Evolutionary conservation across 2,888 invertebrate species (phyloP).

Genomic region (Synergus itoensis): DNA sequence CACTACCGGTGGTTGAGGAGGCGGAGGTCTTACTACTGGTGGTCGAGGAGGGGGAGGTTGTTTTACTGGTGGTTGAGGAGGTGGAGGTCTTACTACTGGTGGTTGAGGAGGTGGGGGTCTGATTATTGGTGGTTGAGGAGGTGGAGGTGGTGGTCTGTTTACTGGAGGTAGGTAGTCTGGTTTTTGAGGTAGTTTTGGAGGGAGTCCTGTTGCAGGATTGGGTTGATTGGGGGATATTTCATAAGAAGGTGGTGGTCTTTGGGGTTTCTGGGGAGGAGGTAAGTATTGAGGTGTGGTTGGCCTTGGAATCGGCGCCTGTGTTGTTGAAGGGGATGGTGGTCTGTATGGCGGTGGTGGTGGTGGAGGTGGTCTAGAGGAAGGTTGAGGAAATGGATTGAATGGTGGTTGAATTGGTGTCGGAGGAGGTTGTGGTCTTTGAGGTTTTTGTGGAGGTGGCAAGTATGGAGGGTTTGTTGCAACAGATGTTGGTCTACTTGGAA

Average conservation of each 20-base stretch:
- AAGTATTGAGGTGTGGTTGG: slow-evolving; percentile 48
- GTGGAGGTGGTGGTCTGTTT: slow-evolving; percentile 42
- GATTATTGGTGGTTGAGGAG: slow-evolving; percentile 48
- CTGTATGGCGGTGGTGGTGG: slow-evolving; percentile 48
- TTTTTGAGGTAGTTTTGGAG: slow-evolving; percentile 7
- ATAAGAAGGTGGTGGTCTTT: slow-evolving; percentile 37
- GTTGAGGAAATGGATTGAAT: not conserved
- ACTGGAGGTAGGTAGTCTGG: not conserved
- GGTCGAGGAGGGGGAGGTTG: slow-evolving; percentile 43
- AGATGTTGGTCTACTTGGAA: not conserved
- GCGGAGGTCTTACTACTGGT: slow-evolving; percentile 23
- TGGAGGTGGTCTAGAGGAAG: slow-evolving; percentile 32
- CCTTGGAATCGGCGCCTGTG: too few relatives aligned
- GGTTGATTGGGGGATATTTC: slow-evolving; percentile 42
- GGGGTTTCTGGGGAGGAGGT: slow-evolving; percentile 41
- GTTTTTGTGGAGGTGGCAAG: slow-evolving; percentile 51
- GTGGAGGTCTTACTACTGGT: slow-evolving; percentile 25
- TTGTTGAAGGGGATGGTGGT: slow-evolving; percentile 7
- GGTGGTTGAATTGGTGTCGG: slow-evolving; percentile 20
- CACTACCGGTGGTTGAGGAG: slow-evolving; percentile 9
- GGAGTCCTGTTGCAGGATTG: slow-evolving; percentile 32
- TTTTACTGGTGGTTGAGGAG: slow-evolving; percentile 29
- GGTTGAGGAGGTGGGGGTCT: slow-evolving; percentile 44
- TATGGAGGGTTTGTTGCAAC: not conserved
- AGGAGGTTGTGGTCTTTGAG: slow-evolving; percentile 45